Base-by-base conservation (phyloP, 1,140 invertebrate genomes). In the Hydropsyche tenuis region DNA sequence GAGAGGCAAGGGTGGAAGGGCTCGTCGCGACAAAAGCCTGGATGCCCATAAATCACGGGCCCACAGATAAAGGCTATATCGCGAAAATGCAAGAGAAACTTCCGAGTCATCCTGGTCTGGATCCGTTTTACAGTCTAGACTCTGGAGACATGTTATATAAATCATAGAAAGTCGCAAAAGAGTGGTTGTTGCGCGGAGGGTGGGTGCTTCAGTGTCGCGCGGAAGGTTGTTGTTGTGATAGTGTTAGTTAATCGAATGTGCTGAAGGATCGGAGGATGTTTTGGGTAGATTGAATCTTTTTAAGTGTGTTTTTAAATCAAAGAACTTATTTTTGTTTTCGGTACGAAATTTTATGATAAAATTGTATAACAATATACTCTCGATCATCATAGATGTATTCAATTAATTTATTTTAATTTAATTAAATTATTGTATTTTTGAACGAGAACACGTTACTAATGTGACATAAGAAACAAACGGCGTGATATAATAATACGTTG, bases 161-260 rank as follows among this genome's bases (percentile, higher is more conserved):
- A 72, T 72, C 69, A 72, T 72, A 43, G 65, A 43, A 69, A 37
- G n/a, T 69, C 65, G 65, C 65, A n/a, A n/a, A n/a, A n/a, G n/a
- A n/a, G n/a, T n/a, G n/a, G n/a, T n/a, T n/a, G n/a, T 56, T 30
- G 4, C n/a, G 46, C 4, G n/a, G 23, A 20, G 46, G 27, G 25
- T 30, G 20, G 23, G 62, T 2, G 12, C 25, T 16, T 42, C 25
- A 27, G 14, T 4, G 9, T 27, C 1, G 4, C 12, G 23, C 1
- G 25, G 3, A 46, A 1, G 18, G 2, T 46, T 46, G 11, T 12
- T 4, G 45, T 16, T 46, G 45, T n/a, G 2, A 16, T n/a, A n/a
- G 11, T 3, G 12, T 46, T 16, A 46, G 45, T 43, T 14, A 43
- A 43, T 43, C 42, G 42, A 43, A 7, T 43, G 42, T 43, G 5